Percentiles rank a stretch among this genome's conserved stretches.
Evolutionary conservation across 2,888 invertebrate genomes (phyloP).

Genomic region (Hecatera dysodea): DNA sequence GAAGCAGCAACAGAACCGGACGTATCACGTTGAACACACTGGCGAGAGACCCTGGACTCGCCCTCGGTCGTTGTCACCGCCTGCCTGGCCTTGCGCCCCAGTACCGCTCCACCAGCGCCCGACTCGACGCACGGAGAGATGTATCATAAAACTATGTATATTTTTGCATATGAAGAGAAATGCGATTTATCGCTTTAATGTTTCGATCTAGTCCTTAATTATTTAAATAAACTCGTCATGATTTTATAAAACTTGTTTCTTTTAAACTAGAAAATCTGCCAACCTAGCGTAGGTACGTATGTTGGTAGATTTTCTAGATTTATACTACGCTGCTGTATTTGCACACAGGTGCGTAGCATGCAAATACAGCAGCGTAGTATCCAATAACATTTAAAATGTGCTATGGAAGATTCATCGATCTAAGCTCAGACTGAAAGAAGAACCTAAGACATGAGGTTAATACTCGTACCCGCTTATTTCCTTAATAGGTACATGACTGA

Average conservation of each 20-base stretch:
- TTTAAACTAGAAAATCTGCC: too few relatives aligned
- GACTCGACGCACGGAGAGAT: slow-evolving; percentile 81
- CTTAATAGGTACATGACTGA: not conserved
- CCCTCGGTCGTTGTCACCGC: slow-evolving; percentile 81
- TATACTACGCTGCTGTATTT: too few relatives aligned
- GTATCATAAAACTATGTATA: slow-evolving; percentile 76
- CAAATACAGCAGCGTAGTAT: too few relatives aligned
- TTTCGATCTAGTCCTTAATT: slow-evolving; percentile 87
- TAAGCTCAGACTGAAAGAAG: slow-evolving; percentile 4
- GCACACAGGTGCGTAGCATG: not conserved
- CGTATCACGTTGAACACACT: slow-evolving; percentile 85
- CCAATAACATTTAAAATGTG: not conserved
- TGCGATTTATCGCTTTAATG: slow-evolving; percentile 82
- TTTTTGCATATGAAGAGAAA: slow-evolving; percentile 84
- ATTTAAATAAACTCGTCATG: slow-evolving; percentile 72
- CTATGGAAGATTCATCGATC: not conserved
- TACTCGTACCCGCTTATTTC: not conserved
- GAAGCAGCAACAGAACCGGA: slow-evolving; percentile 82
- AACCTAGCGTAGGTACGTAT: too few relatives aligned
- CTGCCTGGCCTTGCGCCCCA: slow-evolving; percentile 76
- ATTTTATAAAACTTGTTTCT: slow-evolving; percentile 66
- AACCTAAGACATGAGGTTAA: not conserved
- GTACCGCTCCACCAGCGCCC: slow-evolving; percentile 73
- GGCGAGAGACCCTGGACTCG: slow-evolving; percentile 84
- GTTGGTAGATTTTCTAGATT: too few relatives aligned